Base-by-base conservation (phyloP, 2,888 invertebrate species). In the Pantelozetes paolii region DNA sequence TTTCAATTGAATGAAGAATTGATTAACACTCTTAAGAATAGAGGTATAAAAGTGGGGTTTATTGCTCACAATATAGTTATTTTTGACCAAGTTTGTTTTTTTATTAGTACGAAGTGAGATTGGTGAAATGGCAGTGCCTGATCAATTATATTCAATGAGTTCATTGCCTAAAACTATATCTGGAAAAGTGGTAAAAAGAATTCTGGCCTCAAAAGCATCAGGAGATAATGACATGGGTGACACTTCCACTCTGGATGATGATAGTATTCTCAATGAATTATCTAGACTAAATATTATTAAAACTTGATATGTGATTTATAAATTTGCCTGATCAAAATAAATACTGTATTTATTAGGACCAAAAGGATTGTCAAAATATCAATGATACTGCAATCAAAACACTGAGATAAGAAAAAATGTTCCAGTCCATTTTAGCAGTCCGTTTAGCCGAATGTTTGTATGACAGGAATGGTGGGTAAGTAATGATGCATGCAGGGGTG, bases 121-220 rank as follows among this genome's bases (percentile, higher is more conserved):
- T 79, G 98, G 98, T 1, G 91, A 97, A 0, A 96, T 99, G 82
- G 98, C 98, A 0, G 88, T 90, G 79, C 98, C 98, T 0, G 98
- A 98, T 82, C 88, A 90, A 48, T 89, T 99, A 75, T 98, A 99
- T 79, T 76, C 76, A n/a, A 59, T 76, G 0, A 93, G 95, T 0
- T 91, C 90, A 0, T 85, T 99, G 77, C 99, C 99, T 0, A 97
- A 98, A 84, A 97, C 97, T 0, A 87, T 97, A 69, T 97, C 97
- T 0, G 99, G 99, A 1, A 99, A 99, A 84, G 97, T 99, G 76
- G 97, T 99, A 93, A 87, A 99, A 76, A 87, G 99, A 77, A 90
- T 99, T 75, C 85, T 99, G 76, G 87, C 96, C 77, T 95, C 97
- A 84, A 89, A 99, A 18, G 97, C 98, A 0, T 84, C 90, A 1